Base-by-base conservation (phyloP, 2,888 invertebrate species). In the Limnephilus lunatus region DNA sequence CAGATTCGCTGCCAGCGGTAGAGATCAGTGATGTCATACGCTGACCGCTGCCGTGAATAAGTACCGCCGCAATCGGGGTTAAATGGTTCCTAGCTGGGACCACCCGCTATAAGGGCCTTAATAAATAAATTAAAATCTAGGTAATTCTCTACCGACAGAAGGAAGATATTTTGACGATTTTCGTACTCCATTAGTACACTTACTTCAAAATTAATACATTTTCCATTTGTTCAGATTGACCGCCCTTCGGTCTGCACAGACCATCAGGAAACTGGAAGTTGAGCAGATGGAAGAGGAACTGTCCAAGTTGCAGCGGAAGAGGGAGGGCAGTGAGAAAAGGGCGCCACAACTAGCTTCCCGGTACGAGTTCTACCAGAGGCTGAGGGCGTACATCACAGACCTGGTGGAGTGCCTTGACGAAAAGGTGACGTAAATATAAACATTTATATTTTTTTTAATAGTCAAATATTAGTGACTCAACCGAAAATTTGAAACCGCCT, bases 341-440 rank as follows among this genome's bases (percentile, higher is more conserved):
- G 95, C 96, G 25, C 95, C 95, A 0, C 94, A 95, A 93, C 97
- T 99, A 91, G 98, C 98, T 94, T 97, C 97, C 92, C 98, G 98
- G 94, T 99, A 98, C 97, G 96, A 97, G 94, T 98, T 99, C 96
- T 99, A 99, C 96, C 99, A 99, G 97, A 98, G 99, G 96, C 97
- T 98, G 94, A 97, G 98, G 95, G 98, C 99, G 94, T 99, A 99
- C 97, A 97, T 99, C 95, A 98, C 98, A 94, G 99, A 99, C 97
- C 97, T 99, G 95, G 97, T 99, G 95, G 99, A 99, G 96, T 99
- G 99, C 96, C 97, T 99, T 94, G 98, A 99, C 95, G 99, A 99
- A 96, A 99, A 99, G 98, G 98, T 99, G 94, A 87, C 19, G 14
- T 9, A 48, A 48, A 3, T 44, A 25, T 83, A 39, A 35, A 35